Conservation (phyloP, 30 jellyfish, hydroid and myxozoan genomes). For the Rhopilema esculentum region DNA sequence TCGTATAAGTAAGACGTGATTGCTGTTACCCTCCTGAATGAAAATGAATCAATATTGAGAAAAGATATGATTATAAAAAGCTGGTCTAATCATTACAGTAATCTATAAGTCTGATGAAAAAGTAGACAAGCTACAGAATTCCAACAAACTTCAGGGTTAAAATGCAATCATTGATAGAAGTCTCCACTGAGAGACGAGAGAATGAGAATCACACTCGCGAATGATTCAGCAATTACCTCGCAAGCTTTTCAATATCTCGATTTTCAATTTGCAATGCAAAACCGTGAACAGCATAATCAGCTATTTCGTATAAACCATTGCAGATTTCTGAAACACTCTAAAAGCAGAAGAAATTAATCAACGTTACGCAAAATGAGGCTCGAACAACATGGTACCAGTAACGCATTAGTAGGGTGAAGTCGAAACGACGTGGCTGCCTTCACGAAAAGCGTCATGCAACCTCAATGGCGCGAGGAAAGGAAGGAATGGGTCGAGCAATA, state of each 20-base stretch:
- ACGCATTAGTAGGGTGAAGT: no score
- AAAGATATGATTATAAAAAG: no score
- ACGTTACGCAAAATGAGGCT: neutral
- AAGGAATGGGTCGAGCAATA: no score
- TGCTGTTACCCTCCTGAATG: slow-evolving; percentile 58
- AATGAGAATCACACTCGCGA: no score
- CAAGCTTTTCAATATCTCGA: slow-evolving; percentile 46
- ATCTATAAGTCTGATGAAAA: no score
- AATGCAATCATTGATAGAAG: neutral
- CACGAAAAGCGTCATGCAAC: no score
- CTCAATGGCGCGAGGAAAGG: no score
- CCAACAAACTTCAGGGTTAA: neutral
- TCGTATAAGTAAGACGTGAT: slow-evolving; percentile 62
- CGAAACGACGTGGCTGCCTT: no score
- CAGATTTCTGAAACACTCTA: slow-evolving; percentile 42
- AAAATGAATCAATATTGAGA: no score
- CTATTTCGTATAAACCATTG: slow-evolving; percentile 68
- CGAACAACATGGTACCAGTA: no score
- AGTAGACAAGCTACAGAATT: neutral
- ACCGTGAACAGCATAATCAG: slow-evolving; percentile 83
- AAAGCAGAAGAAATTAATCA: neutral
- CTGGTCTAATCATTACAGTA: no score
- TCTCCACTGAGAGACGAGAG: no score
- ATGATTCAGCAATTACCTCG: slow-evolving; percentile 85
- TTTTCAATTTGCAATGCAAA: slow-evolving; percentile 81